Percentiles rank a stretch among this genome's conserved stretches.
phyloP scores from a whole-genome alignment of 1,140 invertebrate genomes.

The Tetraneura akinire region DNA sequence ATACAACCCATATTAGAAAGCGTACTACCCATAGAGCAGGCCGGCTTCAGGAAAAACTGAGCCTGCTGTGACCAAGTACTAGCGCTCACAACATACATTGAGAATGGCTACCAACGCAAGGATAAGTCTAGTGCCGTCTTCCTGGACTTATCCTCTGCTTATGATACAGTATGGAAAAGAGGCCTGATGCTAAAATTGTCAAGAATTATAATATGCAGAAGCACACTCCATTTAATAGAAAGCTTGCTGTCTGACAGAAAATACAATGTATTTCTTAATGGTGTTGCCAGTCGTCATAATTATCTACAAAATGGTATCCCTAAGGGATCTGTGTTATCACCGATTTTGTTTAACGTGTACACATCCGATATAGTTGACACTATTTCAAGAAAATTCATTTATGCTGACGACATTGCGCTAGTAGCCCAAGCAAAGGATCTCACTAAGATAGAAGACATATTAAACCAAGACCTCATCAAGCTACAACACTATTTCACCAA shows the following conservation, averaged over 20 bases:
- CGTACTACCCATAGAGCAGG: slow-evolving; percentile 49
- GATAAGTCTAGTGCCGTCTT: too few relatives aligned
- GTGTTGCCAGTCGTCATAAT: too few relatives aligned
- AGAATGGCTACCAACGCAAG: slow-evolving; percentile 22
- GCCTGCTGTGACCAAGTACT: slow-evolving; percentile 20
- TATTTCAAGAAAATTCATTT: neutral
- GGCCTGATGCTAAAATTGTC: too few relatives aligned
- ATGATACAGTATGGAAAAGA: too few relatives aligned
- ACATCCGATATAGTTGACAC: neutral
- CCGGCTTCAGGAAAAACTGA: neutral
- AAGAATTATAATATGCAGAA: too few relatives aligned
- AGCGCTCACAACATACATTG: slow-evolving; percentile 14
- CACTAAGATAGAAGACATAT: neutral
- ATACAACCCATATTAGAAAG: slow-evolving; percentile 25
- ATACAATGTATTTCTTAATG: too few relatives aligned
- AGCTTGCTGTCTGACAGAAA: too few relatives aligned
- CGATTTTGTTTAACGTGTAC: too few relatives aligned
- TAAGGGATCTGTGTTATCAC: too few relatives aligned
- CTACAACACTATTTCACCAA: slow-evolving; percentile 10
- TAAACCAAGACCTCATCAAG: slow-evolving; percentile 4
- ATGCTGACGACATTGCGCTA: slow-evolving; percentile 1
- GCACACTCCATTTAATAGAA: too few relatives aligned
- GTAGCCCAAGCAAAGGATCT: slow-evolving; percentile 24
- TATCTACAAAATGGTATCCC: too few relatives aligned
- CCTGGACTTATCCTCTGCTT: too few relatives aligned